Evolutionary conservation across 30 jellyfish, hydroid and myxozoan genomes (phyloP).

Genomic region (Cassiopea xamachana): DNA sequence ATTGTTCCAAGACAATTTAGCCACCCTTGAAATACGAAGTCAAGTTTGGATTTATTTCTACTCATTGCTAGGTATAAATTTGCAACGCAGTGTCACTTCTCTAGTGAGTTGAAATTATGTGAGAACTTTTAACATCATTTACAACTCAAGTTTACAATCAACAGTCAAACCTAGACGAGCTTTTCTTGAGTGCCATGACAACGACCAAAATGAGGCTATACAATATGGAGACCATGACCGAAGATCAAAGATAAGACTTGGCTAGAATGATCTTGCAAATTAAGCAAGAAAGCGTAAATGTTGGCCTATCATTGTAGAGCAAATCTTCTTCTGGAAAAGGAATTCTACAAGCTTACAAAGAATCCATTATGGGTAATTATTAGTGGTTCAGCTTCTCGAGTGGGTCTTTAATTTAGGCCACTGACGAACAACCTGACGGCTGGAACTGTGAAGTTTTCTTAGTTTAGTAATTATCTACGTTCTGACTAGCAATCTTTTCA

Average conservation of each 20-base stretch:
- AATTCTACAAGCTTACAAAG: slow-evolving; percentile 42
- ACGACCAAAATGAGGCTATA: slow-evolving; percentile 36
- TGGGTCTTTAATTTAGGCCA: neutral
- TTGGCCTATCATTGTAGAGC: slow-evolving; percentile 79
- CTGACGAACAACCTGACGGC: no score
- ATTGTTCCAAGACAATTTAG: no score
- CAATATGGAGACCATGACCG: neutral
- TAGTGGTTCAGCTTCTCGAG: neutral
- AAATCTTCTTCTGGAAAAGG: slow-evolving; percentile 69
- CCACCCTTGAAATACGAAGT: no score
- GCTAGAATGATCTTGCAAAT: neutral
- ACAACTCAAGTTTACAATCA: no score
- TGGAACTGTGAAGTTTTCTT: no score
- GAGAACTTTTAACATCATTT: no score
- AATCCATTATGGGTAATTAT: slow-evolving; percentile 69
- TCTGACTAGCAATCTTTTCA: no score
- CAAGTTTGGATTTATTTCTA: no score
- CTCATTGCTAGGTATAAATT: no score
- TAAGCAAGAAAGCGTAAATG: slow-evolving; percentile 6
- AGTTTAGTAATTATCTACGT: no score
- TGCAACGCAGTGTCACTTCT: no score
- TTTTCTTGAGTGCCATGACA: slow-evolving; percentile 28
- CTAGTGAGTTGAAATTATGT: no score
- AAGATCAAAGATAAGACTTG: neutral
- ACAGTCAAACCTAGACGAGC: neutral